Evolutionary conservation across 2,888 invertebrate genomes (phyloP).

Genomic region (Tenthredo amoena): DNA sequence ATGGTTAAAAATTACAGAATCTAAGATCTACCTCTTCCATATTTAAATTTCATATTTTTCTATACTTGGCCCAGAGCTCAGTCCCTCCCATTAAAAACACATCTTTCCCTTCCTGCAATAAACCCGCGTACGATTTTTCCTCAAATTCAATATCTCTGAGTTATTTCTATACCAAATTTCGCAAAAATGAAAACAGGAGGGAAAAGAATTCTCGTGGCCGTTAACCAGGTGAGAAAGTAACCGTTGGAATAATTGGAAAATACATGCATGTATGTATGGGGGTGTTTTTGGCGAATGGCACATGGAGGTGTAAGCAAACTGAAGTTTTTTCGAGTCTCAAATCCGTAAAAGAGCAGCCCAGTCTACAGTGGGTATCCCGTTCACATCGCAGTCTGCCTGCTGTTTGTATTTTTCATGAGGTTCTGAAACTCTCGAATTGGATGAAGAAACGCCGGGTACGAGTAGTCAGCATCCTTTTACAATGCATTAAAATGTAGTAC

Average conservation of each 20-base stretch:
- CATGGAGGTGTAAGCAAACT: background rate
- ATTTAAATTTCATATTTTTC: background rate
- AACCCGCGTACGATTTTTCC: background rate
- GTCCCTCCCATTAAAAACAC: background rate
- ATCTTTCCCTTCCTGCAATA: background rate
- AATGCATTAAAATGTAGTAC: constrained; percentile 22
- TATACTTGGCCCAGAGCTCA: background rate
- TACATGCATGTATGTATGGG: background rate
- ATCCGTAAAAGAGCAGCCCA: background rate
- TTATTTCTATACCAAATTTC: background rate
- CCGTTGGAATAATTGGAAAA: background rate
- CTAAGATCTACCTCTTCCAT: background rate
- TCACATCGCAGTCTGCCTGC: background rate
- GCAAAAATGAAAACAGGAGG: background rate
- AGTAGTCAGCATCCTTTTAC: constrained; percentile 9
- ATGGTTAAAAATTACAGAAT: background rate
- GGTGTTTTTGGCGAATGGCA: background rate
- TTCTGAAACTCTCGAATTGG: constrained; percentile 25
- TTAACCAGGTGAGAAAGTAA: background rate
- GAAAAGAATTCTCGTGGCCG: background rate
- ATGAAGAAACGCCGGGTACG: constrained; percentile 15
- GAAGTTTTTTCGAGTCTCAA: background rate
- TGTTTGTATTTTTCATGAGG: constrained; percentile 32
- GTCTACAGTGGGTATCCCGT: background rate
- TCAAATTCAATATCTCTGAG: background rate